phyloP scores from a whole-genome alignment of 1,140 invertebrate genomes.

The Bombus confusus region DNA sequence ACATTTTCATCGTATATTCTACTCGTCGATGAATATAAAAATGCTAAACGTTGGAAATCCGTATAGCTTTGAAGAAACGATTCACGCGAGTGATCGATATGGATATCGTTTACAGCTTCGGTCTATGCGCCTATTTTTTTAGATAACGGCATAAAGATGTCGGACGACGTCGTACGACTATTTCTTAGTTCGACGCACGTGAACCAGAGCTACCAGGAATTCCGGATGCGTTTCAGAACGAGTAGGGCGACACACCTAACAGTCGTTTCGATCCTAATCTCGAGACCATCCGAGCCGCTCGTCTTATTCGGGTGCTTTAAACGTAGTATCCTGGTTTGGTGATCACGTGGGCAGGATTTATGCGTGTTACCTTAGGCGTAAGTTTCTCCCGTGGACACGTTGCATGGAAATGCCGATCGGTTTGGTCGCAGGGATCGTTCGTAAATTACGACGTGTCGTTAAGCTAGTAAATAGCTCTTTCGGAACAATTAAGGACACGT shows the following conservation, averaged over 20 bases:
- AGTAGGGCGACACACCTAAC: constrained; percentile 74
- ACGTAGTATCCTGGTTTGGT: constrained; percentile 39
- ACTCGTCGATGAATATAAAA: no score
- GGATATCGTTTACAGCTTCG: no score
- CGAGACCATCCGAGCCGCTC: constrained; percentile 71
- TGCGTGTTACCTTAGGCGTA: constrained; percentile 25
- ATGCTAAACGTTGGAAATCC: no score
- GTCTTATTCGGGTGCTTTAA: constrained; percentile 60
- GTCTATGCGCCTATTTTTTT: no score
- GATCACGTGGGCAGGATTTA: constrained; percentile 45
- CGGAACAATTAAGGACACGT: not conserved
- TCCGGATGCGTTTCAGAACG: constrained; percentile 71
- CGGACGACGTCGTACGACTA: not conserved
- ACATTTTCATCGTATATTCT: no score
- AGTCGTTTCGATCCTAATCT: constrained; percentile 77
- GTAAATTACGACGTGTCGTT: constrained; percentile 13
- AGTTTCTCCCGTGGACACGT: constrained; percentile 7
- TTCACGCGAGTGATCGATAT: no score
- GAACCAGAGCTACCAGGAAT: constrained; percentile 72
- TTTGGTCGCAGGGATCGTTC: not conserved
- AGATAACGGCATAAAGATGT: not conserved
- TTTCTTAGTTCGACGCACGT: constrained; percentile 42
- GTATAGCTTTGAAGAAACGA: no score
- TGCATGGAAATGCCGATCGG: not conserved
- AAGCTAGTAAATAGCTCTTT: constrained; percentile 1